Evolutionary conservation across 1,140 invertebrate species (phyloP).

Genomic region (Callitettix versicolor): DNA sequence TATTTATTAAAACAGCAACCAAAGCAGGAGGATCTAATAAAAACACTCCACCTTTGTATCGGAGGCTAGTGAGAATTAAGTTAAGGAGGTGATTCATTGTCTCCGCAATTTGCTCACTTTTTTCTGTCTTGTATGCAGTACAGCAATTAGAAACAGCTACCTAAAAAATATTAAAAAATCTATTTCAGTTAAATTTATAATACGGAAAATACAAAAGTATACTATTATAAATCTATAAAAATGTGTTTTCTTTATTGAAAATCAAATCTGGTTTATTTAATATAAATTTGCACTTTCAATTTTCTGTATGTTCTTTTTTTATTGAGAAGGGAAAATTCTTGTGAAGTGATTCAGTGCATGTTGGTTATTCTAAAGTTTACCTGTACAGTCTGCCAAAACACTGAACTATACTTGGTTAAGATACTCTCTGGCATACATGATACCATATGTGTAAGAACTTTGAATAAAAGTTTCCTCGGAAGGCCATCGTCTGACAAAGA

Average conservation of each 20-base stretch:
- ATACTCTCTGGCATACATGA: constrained; percentile 45
- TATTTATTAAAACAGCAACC: constrained; percentile 40
- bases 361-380: too few species aligned
- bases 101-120: constrained; percentile 1
- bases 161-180: not conserved
- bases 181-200: too few species aligned
- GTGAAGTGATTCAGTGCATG: too few species aligned
- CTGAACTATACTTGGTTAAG: not conserved
- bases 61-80: constrained; percentile 46
- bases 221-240: too few species aligned
- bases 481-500: constrained; percentile 41
- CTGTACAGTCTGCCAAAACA: too few species aligned
- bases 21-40: constrained; percentile 44
- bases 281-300: too few species aligned
- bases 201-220: too few species aligned
- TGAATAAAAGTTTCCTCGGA: constrained; percentile 43
- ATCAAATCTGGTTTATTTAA: too few species aligned
- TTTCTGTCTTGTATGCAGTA: constrained; percentile 7
- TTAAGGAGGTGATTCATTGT: constrained; percentile 34
- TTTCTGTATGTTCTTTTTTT: too few species aligned
- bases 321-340: too few species aligned
- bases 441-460: constrained; percentile 49
- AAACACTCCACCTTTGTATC: constrained; percentile 50
- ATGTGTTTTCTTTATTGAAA: too few species aligned
- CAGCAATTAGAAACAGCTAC: constrained; percentile 4